phyloP scores from a whole-genome alignment of 1,140 invertebrate genomes.

The Pseudomyrmex pallidus region DNA sequence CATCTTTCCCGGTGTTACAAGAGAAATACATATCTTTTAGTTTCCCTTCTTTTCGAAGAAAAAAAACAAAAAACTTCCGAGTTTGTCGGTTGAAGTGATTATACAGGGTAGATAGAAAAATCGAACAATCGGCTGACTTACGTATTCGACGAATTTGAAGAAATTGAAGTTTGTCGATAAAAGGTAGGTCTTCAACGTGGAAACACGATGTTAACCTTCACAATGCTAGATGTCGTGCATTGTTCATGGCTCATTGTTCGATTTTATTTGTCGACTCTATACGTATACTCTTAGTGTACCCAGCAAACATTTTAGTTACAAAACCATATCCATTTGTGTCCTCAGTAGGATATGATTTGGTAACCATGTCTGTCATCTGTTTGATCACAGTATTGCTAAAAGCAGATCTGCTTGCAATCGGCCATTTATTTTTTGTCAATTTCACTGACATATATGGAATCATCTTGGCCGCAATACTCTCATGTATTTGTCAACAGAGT shows the following conservation, averaged over 20 bases:
- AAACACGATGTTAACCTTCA: background rate
- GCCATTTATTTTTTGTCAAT: no score
- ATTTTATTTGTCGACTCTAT: slow-evolving; percentile 58
- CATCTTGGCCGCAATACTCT: no score
- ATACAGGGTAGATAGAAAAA: slow-evolving; percentile 67
- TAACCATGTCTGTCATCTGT: no score
- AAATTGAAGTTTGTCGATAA: background rate
- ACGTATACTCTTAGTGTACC: slow-evolving; percentile 66
- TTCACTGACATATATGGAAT: no score
- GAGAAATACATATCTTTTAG: slow-evolving; percentile 67
- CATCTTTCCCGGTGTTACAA: slow-evolving; percentile 63
- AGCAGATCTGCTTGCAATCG: no score
- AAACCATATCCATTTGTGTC: no score
- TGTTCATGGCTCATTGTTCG: slow-evolving; percentile 41
- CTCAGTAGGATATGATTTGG: no score
- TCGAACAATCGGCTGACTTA: slow-evolving; percentile 1
- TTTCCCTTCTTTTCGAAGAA: slow-evolving; percentile 51
- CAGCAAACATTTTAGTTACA: no score
- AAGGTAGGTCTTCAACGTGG: background rate
- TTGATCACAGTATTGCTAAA: no score
- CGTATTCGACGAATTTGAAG: background rate
- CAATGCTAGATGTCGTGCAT: slow-evolving; percentile 16
- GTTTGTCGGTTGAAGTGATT: slow-evolving; percentile 28
- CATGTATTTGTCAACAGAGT: no score
- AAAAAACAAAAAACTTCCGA: slow-evolving; percentile 21